phyloP scores from a whole-genome alignment of 2,797 vertebrate genomes.

The Anguilla anguilla region DNA sequence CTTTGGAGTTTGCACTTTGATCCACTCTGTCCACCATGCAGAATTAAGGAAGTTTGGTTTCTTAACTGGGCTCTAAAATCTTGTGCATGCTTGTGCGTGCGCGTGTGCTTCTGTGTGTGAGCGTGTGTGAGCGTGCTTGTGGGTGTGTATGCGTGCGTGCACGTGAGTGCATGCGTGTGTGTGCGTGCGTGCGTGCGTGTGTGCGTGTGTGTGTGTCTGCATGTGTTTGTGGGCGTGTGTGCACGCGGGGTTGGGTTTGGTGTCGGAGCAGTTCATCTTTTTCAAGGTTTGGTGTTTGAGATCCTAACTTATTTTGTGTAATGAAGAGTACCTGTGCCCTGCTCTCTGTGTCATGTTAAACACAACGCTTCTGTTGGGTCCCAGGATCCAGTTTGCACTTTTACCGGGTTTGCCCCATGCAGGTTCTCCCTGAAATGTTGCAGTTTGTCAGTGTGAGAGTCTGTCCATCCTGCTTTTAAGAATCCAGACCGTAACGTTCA shows the following conservation, averaged over 20 bases:
- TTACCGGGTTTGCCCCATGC: not conserved
- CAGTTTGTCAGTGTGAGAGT: not conserved
- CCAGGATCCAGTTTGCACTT: not conserved
- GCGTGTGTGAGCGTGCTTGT: too few species aligned
- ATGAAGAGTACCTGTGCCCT: slow-evolving; percentile 45
- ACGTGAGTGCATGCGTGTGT: not conserved
- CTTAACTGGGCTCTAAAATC: slow-evolving; percentile 34
- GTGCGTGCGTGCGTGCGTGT: not conserved
- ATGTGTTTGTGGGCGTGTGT: too few species aligned
- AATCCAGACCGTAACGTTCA: not conserved
- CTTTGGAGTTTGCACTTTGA: slow-evolving; percentile 48
- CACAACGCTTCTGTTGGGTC: slow-evolving; percentile 9
- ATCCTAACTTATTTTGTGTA: slow-evolving; percentile 43
- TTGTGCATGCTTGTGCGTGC: not conserved
- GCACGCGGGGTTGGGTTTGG: not conserved
- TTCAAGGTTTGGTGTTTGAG: slow-evolving; percentile 37
- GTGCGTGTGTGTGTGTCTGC: too few species aligned
- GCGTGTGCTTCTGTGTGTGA: not conserved
- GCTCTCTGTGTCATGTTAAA: slow-evolving; percentile 50
- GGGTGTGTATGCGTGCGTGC: too few species aligned
- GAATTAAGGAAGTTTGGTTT: slow-evolving; percentile 35
- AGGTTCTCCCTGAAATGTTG: not conserved
- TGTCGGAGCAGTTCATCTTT: slow-evolving; percentile 39
- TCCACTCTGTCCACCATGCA: slow-evolving; percentile 29
- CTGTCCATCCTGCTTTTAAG: not conserved